Evolutionary conservation across 2,888 invertebrate species (phyloP).

Genomic region (Pandemis heparana): DNA sequence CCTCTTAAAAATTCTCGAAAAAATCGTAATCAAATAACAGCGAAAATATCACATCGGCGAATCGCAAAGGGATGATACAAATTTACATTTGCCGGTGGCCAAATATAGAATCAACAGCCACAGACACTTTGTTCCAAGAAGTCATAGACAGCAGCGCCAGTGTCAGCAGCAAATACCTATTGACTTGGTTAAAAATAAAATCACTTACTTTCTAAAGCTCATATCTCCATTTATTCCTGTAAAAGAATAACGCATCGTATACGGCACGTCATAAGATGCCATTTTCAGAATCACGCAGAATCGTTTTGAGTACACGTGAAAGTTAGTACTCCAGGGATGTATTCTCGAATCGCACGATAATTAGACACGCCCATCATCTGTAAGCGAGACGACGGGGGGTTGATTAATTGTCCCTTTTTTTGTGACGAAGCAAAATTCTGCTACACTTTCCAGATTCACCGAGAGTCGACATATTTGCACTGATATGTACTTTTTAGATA

Average conservation of each 20-base stretch:
- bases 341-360: conserved; percentile 36
- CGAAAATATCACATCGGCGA: not conserved
- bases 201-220: not conserved
- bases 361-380: conserved; percentile 41
- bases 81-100: not conserved
- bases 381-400: conserved; percentile 31
- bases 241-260: not conserved
- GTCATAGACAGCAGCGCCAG: not conserved
- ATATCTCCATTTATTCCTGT: not conserved
- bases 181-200: not conserved
- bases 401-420: conserved; percentile 39
- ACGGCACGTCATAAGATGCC: not conserved
- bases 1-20: not conserved
- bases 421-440: conserved; percentile 10
- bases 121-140: not conserved
- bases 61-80: not conserved
- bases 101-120: not conserved
- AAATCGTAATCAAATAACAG: not conserved
- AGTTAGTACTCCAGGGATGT: not conserved
- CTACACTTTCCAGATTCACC: conserved; percentile 23
- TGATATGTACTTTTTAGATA: not conserved
- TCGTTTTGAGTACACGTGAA: not conserved
- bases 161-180: not conserved
- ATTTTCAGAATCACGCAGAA: not conserved
- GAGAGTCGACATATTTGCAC: not conserved